Base-by-base conservation (phyloP, 1,140 invertebrate species). In the Metaphire vulgaris region DNA sequence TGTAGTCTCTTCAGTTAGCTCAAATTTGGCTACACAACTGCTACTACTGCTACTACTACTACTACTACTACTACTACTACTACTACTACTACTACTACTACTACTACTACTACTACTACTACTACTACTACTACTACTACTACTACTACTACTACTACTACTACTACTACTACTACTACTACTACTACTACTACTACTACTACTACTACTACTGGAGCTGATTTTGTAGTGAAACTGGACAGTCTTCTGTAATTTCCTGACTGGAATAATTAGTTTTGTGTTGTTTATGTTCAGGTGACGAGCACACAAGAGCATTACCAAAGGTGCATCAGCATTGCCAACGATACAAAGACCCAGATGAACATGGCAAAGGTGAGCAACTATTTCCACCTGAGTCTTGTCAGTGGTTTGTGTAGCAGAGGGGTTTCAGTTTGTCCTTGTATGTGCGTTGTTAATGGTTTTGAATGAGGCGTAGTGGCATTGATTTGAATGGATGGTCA, bases 31-130 rank as follows among this genome's bases (percentile, higher is more conserved):
- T n/a, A n/a, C n/a, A n/a, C n/a, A n/a, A n/a, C n/a, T 56, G 21
- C 41, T 56, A 56, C 21, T 56, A 56, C 41, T 56, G 41, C 21
- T 21, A 56, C 41, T 56, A 56, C 41, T 56, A 56, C 41, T 56
- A 56, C 41, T 56, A 56, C 41, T 56, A 56, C 41, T 56, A 56
- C 41, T 56, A 56, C 41, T 56, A 56, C 41, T 56, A 56, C 41
- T 56, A 56, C 41, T 56, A 56, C 41, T 56, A 56, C 41, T 56
- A 56, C 41, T 56, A 56, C 41, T 56, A 56, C 41, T 56, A 56
- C 41, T 56, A 56, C 41, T 56, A 56, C 41, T 56, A 56, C 41
- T 56, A 56, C 41, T 56, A 56, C 41, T 56, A 56, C 41, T 56
- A 56, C 41, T 56, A 56, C 41, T 56, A 56, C 41, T 56, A 56